phyloP scores from a whole-genome alignment of 2,888 invertebrate genomes.

The Tetropium fuscum region DNA sequence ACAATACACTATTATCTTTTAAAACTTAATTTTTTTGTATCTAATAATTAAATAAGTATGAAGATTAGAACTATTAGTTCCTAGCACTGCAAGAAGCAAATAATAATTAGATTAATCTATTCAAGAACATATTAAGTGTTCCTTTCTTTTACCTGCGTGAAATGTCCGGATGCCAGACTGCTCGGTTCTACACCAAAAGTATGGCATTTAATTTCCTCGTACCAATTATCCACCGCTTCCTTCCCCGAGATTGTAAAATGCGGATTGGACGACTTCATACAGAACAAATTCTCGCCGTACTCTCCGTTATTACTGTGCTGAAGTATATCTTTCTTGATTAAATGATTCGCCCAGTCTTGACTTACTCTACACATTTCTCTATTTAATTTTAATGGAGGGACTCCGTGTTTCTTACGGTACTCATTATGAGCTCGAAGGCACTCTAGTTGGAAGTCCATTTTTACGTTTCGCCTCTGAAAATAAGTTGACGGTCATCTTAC shows the following conservation, averaged over 20 bases:
- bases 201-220: conserved; percentile 79
- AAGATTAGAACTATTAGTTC: no score
- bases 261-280: conserved; percentile 76
- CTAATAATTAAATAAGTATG: no score
- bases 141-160: conserved; percentile 71
- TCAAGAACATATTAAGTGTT: not conserved
- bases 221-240: conserved; percentile 82
- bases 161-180: conserved; percentile 74
- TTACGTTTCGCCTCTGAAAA: conserved; percentile 53
- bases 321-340: conserved; percentile 68
- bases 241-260: conserved; percentile 74
- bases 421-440: conserved; percentile 73
- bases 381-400: conserved; percentile 69
- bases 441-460: conserved; percentile 62
- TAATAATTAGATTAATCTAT: no score
- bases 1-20: no score
- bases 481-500: no score
- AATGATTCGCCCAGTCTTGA: conserved; percentile 68
- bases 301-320: conserved; percentile 71
- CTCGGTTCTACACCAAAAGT: conserved; percentile 77
- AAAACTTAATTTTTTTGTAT: no score
- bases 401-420: conserved; percentile 70
- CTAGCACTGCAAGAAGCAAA: no score
- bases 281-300: conserved; percentile 77
- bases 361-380: conserved; percentile 69